phyloP scores from a whole-genome alignment of 2,113 vertebrate genomes.

The Elachura formosa region DNA sequence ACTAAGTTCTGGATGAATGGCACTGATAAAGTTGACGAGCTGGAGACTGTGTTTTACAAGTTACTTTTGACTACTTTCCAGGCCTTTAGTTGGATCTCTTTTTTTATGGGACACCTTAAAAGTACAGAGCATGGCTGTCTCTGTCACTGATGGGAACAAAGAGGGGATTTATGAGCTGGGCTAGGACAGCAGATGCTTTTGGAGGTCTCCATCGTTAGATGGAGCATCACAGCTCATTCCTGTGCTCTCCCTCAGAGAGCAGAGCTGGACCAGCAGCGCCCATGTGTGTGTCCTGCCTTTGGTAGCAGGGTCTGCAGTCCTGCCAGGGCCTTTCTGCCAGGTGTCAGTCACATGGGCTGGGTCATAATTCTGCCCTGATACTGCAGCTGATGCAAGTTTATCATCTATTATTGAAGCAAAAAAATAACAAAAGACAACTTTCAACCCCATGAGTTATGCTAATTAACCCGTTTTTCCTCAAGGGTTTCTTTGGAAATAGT shows the following conservation, averaged over 20 bases:
- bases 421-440: not conserved
- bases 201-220: not conserved
- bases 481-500: not conserved
- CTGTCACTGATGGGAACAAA: rapidly evolving
- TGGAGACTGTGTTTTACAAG: not conserved
- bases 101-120: not conserved
- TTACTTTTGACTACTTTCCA: not conserved
- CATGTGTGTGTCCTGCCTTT: rapidly evolving
- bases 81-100: not conserved
- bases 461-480: not conserved
- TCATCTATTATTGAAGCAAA: rapidly evolving
- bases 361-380: not conserved
- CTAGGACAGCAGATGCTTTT: rapidly evolving
- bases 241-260: not conserved
- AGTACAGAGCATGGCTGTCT: not conserved
- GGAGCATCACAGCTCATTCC: rapidly evolving
- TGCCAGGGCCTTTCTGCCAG: not conserved
- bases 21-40: not conserved
- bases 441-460: not conserved
- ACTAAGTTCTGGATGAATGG: not conserved
- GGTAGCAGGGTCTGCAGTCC: not conserved
- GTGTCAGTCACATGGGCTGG: rapidly evolving
- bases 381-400: not conserved
- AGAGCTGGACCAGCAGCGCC: not conserved
- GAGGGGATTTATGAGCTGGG: not conserved